Evolutionary conservation across 2,797 vertebrate genomes (phyloP), one percentile per base, ranked within the genome.

Genomic region (Danio kyathit): DNA sequence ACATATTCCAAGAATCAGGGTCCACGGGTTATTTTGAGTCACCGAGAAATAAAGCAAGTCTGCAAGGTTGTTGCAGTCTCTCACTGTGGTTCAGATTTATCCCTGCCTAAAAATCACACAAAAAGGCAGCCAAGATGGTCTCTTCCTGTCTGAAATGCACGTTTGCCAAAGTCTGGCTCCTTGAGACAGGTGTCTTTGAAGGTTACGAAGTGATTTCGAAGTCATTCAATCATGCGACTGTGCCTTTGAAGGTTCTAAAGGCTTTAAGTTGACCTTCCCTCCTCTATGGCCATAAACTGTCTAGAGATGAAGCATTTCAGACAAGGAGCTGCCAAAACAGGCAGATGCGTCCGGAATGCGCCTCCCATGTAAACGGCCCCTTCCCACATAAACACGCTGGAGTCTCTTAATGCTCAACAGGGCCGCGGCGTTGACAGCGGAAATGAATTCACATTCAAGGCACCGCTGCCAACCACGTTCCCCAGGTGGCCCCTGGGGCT

Each of bases 291-390:
- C 64, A 82, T 38, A 74, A 80, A 84, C 65, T 41, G 48, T 84
- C 82, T 74, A 65, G 71, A 74, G 63, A 41, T 51, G 46, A 78
- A 64, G n/a, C 29, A 59, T 72, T n/a, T 64, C 52, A 69, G 73
- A 80, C 66, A 64, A 61, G 71, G 59, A 79, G 72, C 52, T 56
- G 80, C 60, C 69, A 61, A 79, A 77, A 70, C 64, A 72, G 76
- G 65, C 21, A 66, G 71, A 76, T 46, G 59, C 40, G 29, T 44
- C 14, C 16, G 44, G 52, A 76, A 70, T 40, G 54, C 29, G 14
- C 48, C 44, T 44, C 52, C 49, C 60, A 61, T 65, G 56, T 44
- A 56, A 80, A 56, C 12, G 41, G 19, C 57, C 13, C 75, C 69
- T 73, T 10, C 66, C 51, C 76, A 67, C 38, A 76, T 73, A 79